Base-by-base conservation (phyloP, 2,113 vertebrate genomes). In the Castor canadensis region DNA sequence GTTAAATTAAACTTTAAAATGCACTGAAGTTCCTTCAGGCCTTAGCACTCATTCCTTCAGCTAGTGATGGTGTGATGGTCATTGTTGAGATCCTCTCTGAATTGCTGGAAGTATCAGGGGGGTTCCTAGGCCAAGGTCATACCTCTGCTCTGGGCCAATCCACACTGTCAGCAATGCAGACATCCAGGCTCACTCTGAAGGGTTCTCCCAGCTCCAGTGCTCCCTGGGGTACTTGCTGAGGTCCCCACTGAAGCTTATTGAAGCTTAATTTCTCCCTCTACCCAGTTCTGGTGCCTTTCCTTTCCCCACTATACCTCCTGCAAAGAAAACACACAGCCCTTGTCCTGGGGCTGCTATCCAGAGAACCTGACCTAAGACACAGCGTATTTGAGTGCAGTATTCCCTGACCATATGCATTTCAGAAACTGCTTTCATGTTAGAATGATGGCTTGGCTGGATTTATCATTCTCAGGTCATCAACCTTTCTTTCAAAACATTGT, bases 401-500 rank as follows among this genome's bases (percentile, higher is more conserved):
- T 80, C 20, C 62, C 80, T 43, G 56, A 73, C 71, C 32, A 35
- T 52, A n/a, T 79, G 38, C n/a, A 28, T 89, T 89, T 64, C 64
- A 32, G 54, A 75, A 35, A 9, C 28, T 47, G 35, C 69, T 92
- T 92, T 76, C 35, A n/a, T 69, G 60, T 26, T 82, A 54, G 80
- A 91, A 26, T 6, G n/a, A 89, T 10, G 80, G 15, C 20, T 66
- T 77, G 88, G 73, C 67, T 67, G 35, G 49, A 45, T 89, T 89
- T 52, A 45, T 26, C 45, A 19, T 89, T 75, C 66, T 88, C 43
- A 7, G 43, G 58, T 76, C 87, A 26, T 80, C 76, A 56, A 80
- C 54, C 43, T 89, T 89, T 47, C 60, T 58, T 45, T 87, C 75
- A 49, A 90, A 95, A 79, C 30, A 32, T 1, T 17, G 56, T 82